Evolutionary conservation across 2,797 vertebrate genomes (phyloP), one percentile per base, ranked within the genome.

Genomic region (Falco naumanni): DNA sequence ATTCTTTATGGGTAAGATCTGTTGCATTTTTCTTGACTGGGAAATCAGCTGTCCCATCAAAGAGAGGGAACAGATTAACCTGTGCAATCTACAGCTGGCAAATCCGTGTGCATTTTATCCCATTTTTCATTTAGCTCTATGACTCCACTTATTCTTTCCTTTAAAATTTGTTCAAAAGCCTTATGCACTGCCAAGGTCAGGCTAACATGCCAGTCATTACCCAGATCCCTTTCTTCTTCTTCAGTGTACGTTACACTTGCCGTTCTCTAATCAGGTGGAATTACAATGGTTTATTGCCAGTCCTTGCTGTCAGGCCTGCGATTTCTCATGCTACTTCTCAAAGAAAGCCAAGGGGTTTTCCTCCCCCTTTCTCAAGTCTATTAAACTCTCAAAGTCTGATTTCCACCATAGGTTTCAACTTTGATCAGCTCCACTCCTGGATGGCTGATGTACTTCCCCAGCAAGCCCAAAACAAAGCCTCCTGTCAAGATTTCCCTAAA

Each of bases 81-180:
- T 84, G 69, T 33, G 86, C 89, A 88, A 75, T 89, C 91, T 79
- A 78, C 54, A 93, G 76, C 93, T 84, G 72, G 82, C 77, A 96
- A 95, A 96, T 75, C 95, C 10, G 8, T 63, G 61, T 61, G 65
- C 84, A 78, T 90, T 96, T 95, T 75, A 96, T 79, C 69, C 83
- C 31, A 56, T 87, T 95, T 95, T 95, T 95, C 89, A 93, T 95
- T 96, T 91, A 93, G 80, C 74, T 94, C 85, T 81, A 91, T 0
- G 1, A 88, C 76, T 95, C 87, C 86, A 81, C 77, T 95, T 95
- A 66, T 50, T 96, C 83, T 82, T 88, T 76, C 83, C 77, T 95
- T 96, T 86, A 95, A 93, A 96, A 95, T 89, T 70, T 89, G 91
- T 95, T 96, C 95, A 96, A 96, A 97, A 95, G 96, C 94, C 66